phyloP scores from a whole-genome alignment of 2,888 invertebrate species.

The Cantharis rufa region DNA sequence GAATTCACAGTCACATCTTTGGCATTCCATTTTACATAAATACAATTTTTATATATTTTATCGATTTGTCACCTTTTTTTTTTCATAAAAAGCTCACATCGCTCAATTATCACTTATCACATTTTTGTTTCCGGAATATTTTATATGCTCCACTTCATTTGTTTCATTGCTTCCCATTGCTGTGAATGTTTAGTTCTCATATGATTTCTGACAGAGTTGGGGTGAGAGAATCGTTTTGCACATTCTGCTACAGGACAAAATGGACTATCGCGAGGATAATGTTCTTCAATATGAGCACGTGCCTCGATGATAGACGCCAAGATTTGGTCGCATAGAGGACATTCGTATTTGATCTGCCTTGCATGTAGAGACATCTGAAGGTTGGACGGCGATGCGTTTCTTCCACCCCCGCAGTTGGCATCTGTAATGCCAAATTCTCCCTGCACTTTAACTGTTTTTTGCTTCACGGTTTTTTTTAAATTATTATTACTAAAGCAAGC shows the following conservation, averaged over 20 bases:
- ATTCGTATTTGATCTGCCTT: conserved; percentile 59
- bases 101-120: neutral
- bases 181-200: conserved; percentile 82
- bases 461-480: conserved; percentile 43
- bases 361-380: conserved; percentile 47
- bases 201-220: conserved; percentile 85
- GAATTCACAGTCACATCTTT: neutral
- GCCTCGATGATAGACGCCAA: conserved; percentile 69
- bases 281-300: conserved; percentile 77
- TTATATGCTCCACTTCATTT: conserved; percentile 69
- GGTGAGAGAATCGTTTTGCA: conserved; percentile 77
- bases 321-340: conserved; percentile 74
- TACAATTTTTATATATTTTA: neutral
- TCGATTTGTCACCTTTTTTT: neutral
- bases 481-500: conserved; percentile 4
- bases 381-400: conserved; percentile 28
- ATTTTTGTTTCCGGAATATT: neutral
- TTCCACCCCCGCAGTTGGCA: conserved; percentile 51
- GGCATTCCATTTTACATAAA: neutral
- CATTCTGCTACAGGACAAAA: conserved; percentile 78
- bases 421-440: conserved; percentile 65
- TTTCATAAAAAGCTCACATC: neutral
- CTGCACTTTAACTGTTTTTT: conserved; percentile 46
- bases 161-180: conserved; percentile 85
- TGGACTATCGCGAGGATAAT: conserved; percentile 84